phyloP scores from a whole-genome alignment of 2,888 invertebrate genomes.

The Exephanes ischioxanthus region DNA sequence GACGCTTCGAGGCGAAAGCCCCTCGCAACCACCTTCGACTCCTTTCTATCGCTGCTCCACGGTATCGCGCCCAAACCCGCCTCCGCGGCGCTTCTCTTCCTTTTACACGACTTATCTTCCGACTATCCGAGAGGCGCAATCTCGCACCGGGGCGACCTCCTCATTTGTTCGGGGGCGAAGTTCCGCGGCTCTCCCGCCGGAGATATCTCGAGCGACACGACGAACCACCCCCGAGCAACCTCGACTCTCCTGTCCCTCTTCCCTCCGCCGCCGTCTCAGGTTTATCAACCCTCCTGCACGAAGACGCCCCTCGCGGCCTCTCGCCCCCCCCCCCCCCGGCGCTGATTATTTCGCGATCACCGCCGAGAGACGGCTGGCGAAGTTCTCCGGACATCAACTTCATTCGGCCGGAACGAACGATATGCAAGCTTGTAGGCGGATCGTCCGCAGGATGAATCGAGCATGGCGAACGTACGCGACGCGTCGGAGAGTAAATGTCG shows the following conservation, averaged over 20 bases:
- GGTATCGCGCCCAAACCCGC: slow-evolving; percentile 46
- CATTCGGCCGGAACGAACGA: no score
- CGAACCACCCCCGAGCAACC: slow-evolving; percentile 33
- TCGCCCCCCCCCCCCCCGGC: slow-evolving; percentile 45
- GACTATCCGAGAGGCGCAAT: slow-evolving; percentile 73
- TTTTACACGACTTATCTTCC: slow-evolving; percentile 76
- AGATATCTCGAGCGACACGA: slow-evolving; percentile 61
- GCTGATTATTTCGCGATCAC: slow-evolving; percentile 74
- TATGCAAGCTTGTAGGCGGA: no score
- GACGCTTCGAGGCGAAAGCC: slow-evolving; percentile 28
- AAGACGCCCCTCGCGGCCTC: slow-evolving; percentile 13
- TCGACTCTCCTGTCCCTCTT: slow-evolving; percentile 20
- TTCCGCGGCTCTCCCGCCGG: slow-evolving; percentile 9
- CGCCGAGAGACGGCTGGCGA: slow-evolving; percentile 6
- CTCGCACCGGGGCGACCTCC: slow-evolving; percentile 60
- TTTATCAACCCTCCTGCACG: neutral
- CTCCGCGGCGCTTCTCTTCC: slow-evolving; percentile 57
- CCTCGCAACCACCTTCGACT: slow-evolving; percentile 39
- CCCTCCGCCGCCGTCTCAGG: slow-evolving; percentile 33
- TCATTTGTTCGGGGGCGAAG: slow-evolving; percentile 66
- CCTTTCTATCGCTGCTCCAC: slow-evolving; percentile 65
- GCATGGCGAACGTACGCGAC: no score
- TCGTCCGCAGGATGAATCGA: no score
- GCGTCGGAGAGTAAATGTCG: no score
- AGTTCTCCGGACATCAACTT: slow-evolving; percentile 4